These are phyloP conservation scores for Rhodophaea formosa DNA, from an alignment of 2,888 invertebrate species.

Conservation along the genomic window DNA sequence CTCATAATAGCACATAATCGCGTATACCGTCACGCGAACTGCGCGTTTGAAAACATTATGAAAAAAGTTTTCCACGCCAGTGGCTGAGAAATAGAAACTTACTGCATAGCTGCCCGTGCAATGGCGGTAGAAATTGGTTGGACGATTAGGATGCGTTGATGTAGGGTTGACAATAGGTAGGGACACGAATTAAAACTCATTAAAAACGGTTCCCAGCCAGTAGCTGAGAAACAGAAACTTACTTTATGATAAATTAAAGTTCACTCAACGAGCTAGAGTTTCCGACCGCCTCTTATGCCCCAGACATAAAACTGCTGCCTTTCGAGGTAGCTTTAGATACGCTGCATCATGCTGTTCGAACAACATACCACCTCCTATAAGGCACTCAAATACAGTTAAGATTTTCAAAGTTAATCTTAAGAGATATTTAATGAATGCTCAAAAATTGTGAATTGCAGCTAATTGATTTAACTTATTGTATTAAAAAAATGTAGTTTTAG, in stretches of 20 bases:
- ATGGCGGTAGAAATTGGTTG: slow-evolving; percentile 14
- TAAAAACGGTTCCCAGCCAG: no score
- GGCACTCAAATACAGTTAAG: no score
- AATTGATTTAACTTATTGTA: no score
- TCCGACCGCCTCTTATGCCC: not conserved
- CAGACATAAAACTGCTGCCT: not conserved
- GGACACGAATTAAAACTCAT: no score
- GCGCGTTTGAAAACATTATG: slow-evolving; percentile 11
- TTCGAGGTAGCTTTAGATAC: no score
- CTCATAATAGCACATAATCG: slow-evolving; percentile 25
- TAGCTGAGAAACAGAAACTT: no score
- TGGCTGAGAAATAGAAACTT: slow-evolving; percentile 65
- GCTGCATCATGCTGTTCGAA: no score
- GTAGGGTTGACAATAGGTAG: not conserved
- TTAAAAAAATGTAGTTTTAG: no score
- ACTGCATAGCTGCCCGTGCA: slow-evolving; percentile 36
- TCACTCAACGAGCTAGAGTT: not conserved
- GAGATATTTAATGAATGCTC: no score
- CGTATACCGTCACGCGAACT: slow-evolving; percentile 14
- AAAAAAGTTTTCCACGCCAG: slow-evolving; percentile 51
- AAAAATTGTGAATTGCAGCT: no score
- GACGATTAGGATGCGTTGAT: not conserved
- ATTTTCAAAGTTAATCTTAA: no score
- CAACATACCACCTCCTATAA: no score
- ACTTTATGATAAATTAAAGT: not conserved